Evolutionary conservation across 2,888 invertebrate species (phyloP).

Genomic region (Cheilosia soror): DNA sequence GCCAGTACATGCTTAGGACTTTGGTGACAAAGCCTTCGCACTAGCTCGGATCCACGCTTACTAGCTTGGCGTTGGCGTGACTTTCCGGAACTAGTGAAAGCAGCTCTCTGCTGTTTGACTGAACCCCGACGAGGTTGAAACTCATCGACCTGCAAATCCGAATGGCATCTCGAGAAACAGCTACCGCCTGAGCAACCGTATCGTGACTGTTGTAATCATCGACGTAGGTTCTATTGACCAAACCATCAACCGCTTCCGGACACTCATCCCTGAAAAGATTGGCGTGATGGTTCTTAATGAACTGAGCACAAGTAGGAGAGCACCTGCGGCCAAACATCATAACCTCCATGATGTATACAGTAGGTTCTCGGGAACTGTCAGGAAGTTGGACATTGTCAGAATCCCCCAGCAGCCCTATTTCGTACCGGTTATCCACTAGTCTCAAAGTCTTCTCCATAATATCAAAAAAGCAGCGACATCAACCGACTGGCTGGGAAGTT

Average conservation of each 20-base stretch:
- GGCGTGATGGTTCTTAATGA: too few relatives aligned
- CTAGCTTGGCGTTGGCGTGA: background rate
- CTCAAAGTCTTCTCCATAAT: conserved; percentile 31
- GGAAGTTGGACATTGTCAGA: conserved; percentile 8
- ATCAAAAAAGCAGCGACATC: conserved; percentile 4
- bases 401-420: conserved; percentile 27
- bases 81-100: background rate
- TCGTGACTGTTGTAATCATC: background rate
- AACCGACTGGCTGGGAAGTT: conserved; percentile 24
- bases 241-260: too few relatives aligned
- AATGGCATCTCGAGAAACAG: conserved; percentile 33
- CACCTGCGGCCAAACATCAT: too few relatives aligned
- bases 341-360: too few relatives aligned
- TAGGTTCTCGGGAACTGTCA: too few relatives aligned
- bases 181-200: background rate
- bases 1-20: conserved; percentile 27
- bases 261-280: too few relatives aligned
- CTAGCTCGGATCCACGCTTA: background rate
- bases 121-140: background rate
- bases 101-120: background rate
- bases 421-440: conserved; percentile 21
- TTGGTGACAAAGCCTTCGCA: background rate
- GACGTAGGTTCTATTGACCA: conserved; percentile 1
- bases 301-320: too few relatives aligned
- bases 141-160: background rate